A percentile compares a stretch with the other conserved stretches of the same genome.
These are phyloP conservation scores for Ammodytes marinus DNA, from an alignment of 2,113 vertebrate species.

Conservation along the genomic window DNA sequence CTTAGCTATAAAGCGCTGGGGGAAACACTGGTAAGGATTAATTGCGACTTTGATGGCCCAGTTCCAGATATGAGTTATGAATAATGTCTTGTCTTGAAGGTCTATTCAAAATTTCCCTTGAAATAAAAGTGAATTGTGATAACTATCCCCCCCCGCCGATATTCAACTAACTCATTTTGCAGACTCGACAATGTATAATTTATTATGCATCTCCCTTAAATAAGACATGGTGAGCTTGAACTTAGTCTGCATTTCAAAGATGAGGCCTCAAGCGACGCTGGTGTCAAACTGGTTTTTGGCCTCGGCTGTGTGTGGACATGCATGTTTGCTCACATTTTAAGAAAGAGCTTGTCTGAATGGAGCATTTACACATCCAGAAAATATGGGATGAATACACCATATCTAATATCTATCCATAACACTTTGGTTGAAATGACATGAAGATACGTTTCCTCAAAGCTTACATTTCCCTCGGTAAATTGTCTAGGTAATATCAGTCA, in stretches of 20 bases:
- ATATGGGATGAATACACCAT: background rate
- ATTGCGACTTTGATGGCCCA: too few species aligned
- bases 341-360: background rate
- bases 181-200: background rate
- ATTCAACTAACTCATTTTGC: background rate
- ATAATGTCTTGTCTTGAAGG: too few species aligned
- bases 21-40: too few species aligned
- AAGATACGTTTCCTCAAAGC: too few species aligned
- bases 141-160: background rate
- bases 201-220: background rate
- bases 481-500: background rate
- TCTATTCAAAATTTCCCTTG: too few species aligned
- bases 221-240: background rate
- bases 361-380: background rate
- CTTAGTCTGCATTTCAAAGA: background rate
- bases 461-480: too few species aligned
- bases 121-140: too few species aligned
- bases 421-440: too few species aligned
- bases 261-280: constrained; percentile 21
- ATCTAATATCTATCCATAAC: background rate
- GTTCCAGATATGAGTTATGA: too few species aligned
- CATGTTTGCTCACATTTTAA: constrained; percentile 33
- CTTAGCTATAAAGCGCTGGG: too few species aligned
- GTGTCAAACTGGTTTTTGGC: constrained; percentile 55
- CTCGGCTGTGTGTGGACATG: constrained; percentile 22